Conservation (phyloP, 1,140 invertebrate genomes). For the Drosophila baimaii region DNA sequence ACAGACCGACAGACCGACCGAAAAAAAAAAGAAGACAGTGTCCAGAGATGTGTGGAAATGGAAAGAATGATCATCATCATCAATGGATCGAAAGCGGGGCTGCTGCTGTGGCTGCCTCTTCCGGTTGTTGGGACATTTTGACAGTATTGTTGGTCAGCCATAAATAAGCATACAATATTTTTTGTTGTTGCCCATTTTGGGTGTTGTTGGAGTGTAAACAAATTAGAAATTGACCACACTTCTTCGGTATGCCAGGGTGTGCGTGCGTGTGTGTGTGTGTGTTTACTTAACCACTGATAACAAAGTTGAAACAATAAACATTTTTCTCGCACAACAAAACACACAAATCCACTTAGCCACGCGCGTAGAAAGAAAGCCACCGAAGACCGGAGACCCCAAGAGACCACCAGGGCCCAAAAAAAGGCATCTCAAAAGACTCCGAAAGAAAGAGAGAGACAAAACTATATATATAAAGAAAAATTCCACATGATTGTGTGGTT, state of each 20-base stretch:
- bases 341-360: slow-evolving; percentile 84
- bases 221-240: slow-evolving; percentile 81
- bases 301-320: slow-evolving; percentile 84
- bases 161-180: slow-evolving; percentile 79
- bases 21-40: slow-evolving; percentile 5
- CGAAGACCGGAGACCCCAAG: slow-evolving; percentile 27
- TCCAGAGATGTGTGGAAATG: not conserved
- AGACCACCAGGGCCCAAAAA: slow-evolving; percentile 26
- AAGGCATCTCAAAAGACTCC: slow-evolving; percentile 4
- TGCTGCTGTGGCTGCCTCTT: slow-evolving; percentile 41
- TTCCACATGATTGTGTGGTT: slow-evolving; percentile 45
- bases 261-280: slow-evolving; percentile 26
- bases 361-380: slow-evolving; percentile 65
- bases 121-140: slow-evolving; percentile 63
- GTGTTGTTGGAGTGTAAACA: slow-evolving; percentile 69
- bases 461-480: slow-evolving; percentile 23
- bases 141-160: slow-evolving; percentile 48
- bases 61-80: slow-evolving; percentile 33
- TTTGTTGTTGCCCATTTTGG: slow-evolving; percentile 49
- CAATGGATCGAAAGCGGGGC: slow-evolving; percentile 35
- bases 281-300: slow-evolving; percentile 82
- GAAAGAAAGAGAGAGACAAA: slow-evolving; percentile 10
- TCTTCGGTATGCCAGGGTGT: not conserved
- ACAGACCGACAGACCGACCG: slow-evolving; percentile 13
- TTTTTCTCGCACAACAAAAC: slow-evolving; percentile 83